These are phyloP conservation scores for Dermatemys mawii DNA, from an alignment of 2,113 vertebrate species.

Conservation along the genomic window DNA sequence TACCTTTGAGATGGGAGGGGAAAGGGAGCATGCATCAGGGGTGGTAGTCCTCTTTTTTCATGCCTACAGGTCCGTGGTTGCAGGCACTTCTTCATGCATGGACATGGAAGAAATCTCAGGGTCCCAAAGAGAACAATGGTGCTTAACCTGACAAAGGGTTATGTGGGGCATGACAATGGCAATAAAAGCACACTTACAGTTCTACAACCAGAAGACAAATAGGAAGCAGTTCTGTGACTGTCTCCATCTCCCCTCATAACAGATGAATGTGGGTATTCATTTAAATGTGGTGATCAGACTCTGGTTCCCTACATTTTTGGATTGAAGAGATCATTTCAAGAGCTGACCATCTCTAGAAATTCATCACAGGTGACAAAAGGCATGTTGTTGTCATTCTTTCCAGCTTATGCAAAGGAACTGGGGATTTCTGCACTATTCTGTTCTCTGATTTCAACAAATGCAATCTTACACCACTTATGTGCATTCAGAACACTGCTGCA, in stretches of 20 bases:
- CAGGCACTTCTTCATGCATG: not conserved
- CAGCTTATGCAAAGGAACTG: not conserved
- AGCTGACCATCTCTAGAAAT: not conserved
- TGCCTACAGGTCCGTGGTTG: not conserved
- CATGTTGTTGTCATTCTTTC: not conserved
- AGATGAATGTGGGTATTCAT: not conserved
- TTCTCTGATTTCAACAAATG: not conserved
- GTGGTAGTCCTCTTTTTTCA: not conserved
- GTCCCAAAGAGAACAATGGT: not conserved
- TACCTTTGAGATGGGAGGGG: not conserved
- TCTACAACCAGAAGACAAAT: not conserved
- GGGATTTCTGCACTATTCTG: not conserved
- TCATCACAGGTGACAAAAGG: not conserved
- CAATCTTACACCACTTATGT: not conserved
- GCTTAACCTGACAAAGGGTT: not conserved
- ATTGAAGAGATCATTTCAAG: not conserved
- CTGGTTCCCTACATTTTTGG: not conserved
- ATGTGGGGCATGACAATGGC: not conserved
- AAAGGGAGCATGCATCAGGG: not conserved
- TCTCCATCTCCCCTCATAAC: not conserved
- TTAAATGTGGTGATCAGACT: not conserved
- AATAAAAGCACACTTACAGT: not conserved
- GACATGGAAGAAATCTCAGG: not conserved
- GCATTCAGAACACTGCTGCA: not conserved
- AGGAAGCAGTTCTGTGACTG: not conserved